phyloP scores from a whole-genome alignment of 1,140 invertebrate genomes.

The Anastrepha obliqua region DNA sequence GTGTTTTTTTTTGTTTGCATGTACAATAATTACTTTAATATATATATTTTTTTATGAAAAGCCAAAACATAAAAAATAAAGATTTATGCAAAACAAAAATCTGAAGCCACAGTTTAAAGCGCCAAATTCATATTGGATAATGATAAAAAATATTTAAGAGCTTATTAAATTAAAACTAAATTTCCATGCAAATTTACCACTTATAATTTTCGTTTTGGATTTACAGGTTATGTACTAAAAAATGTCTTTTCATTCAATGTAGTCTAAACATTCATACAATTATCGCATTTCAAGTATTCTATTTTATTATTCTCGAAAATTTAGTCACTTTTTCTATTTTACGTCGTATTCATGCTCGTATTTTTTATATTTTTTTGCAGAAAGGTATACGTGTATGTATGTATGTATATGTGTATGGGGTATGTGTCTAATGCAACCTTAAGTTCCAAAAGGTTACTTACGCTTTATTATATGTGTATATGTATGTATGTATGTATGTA shows the following conservation, averaged over 20 bases:
- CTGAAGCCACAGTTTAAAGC: no score
- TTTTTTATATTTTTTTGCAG: neutral
- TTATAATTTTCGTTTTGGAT: neutral
- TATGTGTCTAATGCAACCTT: neutral
- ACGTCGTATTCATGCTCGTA: neutral
- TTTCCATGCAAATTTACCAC: no score
- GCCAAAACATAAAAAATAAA: neutral
- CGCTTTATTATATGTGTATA: neutral
- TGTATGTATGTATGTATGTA: neutral
- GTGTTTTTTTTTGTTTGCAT: neutral
- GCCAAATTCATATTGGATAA: no score
- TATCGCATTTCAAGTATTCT: neutral
- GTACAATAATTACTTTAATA: neutral
- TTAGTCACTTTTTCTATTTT: slow-evolving; percentile 38
- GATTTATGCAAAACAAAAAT: no score
- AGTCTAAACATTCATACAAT: slow-evolving; percentile 25
- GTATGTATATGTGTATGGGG: neutral
- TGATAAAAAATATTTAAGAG: no score
- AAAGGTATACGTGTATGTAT: neutral
- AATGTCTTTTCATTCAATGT: slow-evolving; percentile 11
- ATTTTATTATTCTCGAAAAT: slow-evolving; percentile 32
- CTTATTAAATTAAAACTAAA: no score
- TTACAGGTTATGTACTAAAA: neutral
- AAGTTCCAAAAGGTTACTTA: neutral
- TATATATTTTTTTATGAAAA: neutral